Evolutionary conservation across 2,113 vertebrate genomes (phyloP).

Genomic region (Barnardius zonarius): DNA sequence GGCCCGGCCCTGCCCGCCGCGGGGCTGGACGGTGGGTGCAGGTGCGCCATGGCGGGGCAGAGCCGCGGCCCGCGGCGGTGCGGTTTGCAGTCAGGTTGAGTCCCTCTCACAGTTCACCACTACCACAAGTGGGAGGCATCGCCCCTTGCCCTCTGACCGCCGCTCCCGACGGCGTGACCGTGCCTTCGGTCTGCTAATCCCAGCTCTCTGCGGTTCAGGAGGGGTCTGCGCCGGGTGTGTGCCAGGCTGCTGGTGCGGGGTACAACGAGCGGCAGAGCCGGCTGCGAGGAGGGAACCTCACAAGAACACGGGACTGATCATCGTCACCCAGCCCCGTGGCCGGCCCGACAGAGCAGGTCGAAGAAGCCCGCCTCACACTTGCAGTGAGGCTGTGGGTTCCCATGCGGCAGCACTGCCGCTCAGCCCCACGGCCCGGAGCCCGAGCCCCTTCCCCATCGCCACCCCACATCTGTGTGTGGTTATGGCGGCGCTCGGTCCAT

Average conservation of each 20-base stretch:
- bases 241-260: not conserved
- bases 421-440: accelerated
- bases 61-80: no score
- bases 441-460: not conserved
- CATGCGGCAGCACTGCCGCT: accelerated
- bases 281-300: not conserved
- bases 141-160: no score
- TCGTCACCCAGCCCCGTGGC: not conserved
- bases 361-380: not conserved
- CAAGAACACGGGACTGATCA: accelerated
- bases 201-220: accelerated
- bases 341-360: accelerated
- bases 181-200: accelerated
- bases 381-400: accelerated
- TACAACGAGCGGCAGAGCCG: accelerated
- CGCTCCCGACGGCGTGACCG: accelerated
- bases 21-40: not conserved
- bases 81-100: accelerated
- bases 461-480: not conserved
- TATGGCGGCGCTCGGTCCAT: accelerated
- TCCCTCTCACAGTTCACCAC: not conserved
- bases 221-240: accelerated
- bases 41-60: not conserved
- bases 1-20: not conserved
- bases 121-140: accelerated